Evolutionary conservation across 1,140 invertebrate species (phyloP).

Genomic region (Tetramorium alpestre): DNA sequence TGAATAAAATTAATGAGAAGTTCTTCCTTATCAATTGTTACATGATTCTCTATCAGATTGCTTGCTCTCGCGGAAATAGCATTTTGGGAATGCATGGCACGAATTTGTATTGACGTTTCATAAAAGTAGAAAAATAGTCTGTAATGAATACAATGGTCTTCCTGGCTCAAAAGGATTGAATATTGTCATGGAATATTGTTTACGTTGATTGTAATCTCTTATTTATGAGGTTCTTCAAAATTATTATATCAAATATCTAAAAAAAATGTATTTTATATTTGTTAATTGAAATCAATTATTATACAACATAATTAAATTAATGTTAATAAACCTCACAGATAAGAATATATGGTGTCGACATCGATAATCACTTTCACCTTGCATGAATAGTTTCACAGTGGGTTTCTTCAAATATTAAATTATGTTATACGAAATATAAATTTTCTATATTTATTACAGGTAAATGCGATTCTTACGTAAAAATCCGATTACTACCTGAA

Average conservation of each 20-base stretch:
- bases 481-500: constrained; percentile 93
- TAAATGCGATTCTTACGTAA: constrained; percentile 96
- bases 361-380: constrained; percentile 64
- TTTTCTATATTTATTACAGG: constrained; percentile 83
- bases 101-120: constrained; percentile 17
- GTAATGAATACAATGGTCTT: constrained; percentile 14
- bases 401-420: constrained; percentile 42
- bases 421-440: background rate
- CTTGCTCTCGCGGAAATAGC: constrained; percentile 64
- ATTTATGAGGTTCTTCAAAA: constrained; percentile 58
- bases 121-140: constrained; percentile 29
- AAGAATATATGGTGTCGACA: constrained; percentile 13
- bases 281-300: background rate
- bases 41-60: constrained; percentile 57
- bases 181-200: constrained; percentile 42
- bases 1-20: background rate
- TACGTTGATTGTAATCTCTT: constrained; percentile 11
- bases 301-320: background rate
- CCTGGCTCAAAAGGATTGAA: background rate
- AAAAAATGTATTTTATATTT: background rate
- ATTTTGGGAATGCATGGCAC: constrained; percentile 70
- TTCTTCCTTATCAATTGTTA: constrained; percentile 68
- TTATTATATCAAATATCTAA: background rate
- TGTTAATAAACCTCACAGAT: constrained; percentile 56
- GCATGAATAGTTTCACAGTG: constrained; percentile 69